Evolutionary conservation across 2,113 vertebrate genomes (phyloP).

Genomic region (Microtus pennsylvanicus): DNA sequence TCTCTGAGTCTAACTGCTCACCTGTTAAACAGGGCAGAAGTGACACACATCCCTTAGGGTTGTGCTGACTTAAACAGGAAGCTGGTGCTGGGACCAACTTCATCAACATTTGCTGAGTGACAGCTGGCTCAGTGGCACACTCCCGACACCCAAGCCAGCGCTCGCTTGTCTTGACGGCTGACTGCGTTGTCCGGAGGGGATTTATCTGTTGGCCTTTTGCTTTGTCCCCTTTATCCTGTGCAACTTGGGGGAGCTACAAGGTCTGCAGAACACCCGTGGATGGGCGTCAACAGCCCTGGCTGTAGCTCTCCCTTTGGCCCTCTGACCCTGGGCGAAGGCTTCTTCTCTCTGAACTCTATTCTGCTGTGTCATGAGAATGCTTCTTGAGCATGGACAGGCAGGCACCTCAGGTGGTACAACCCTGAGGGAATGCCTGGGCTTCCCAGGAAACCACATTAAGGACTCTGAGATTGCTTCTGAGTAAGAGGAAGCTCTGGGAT

Average conservation of each 20-base stretch:
- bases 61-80: neutral
- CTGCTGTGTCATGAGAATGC: neutral
- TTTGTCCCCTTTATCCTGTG: neutral
- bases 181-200: neutral
- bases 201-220: neutral
- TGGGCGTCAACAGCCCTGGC: neutral
- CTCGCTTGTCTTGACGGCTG: neutral
- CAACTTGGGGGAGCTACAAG: neutral
- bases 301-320: neutral
- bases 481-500: neutral
- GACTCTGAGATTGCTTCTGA: neutral
- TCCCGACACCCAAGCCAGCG: neutral
- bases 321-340: neutral
- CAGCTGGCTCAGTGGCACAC: neutral
- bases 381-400: neutral
- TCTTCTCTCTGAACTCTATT: neutral
- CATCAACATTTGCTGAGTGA: neutral
- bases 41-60: neutral
- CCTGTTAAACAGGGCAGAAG: neutral
- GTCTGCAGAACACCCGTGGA: neutral
- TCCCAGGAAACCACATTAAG: neutral
- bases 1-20: slow-evolving; percentile 12
- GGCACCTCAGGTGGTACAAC: neutral
- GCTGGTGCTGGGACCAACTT: neutral
- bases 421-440: neutral